phyloP scores from a whole-genome alignment of 2,888 invertebrate genomes.

The Acrobasis repandana region DNA sequence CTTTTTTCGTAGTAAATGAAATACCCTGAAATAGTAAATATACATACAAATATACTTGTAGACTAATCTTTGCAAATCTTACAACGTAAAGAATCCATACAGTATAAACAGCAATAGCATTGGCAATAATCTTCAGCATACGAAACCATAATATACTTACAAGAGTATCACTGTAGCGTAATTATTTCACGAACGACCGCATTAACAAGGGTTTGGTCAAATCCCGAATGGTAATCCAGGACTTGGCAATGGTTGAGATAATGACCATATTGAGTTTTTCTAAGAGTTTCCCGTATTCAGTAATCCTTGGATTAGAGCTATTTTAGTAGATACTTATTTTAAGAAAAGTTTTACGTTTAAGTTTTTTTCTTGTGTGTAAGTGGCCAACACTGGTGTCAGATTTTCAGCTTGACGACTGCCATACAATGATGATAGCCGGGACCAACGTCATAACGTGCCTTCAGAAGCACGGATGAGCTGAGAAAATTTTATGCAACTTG shows the following conservation, averaged over 20 bases:
- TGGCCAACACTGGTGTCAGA: not conserved
- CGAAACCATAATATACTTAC: constrained; percentile 6
- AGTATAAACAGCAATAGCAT: not conserved
- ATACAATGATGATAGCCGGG: too few species aligned
- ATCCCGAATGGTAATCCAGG: constrained; percentile 20
- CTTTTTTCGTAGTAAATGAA: too few species aligned
- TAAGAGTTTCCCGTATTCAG: not conserved
- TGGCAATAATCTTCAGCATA: not conserved
- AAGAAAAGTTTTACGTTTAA: not conserved
- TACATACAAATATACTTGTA: too few species aligned
- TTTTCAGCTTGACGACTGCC: too few species aligned
- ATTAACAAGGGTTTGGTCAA: constrained; percentile 22
- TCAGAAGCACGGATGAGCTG: too few species aligned
- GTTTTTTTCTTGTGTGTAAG: not conserved
- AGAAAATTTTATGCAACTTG: too few species aligned
- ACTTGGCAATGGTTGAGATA: constrained; percentile 11
- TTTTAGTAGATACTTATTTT: not conserved
- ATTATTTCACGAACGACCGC: constrained; percentile 14
- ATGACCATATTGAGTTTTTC: constrained; percentile 18
- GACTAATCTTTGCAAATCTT: too few species aligned
- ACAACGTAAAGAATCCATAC: too few species aligned
- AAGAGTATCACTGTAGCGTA: constrained; percentile 1
- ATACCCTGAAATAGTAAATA: too few species aligned
- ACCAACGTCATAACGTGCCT: too few species aligned
- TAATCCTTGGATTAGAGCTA: not conserved